These are phyloP conservation scores for Esperia sulphurella DNA, from an alignment of 2,888 invertebrate genomes.

Conservation along the genomic window DNA sequence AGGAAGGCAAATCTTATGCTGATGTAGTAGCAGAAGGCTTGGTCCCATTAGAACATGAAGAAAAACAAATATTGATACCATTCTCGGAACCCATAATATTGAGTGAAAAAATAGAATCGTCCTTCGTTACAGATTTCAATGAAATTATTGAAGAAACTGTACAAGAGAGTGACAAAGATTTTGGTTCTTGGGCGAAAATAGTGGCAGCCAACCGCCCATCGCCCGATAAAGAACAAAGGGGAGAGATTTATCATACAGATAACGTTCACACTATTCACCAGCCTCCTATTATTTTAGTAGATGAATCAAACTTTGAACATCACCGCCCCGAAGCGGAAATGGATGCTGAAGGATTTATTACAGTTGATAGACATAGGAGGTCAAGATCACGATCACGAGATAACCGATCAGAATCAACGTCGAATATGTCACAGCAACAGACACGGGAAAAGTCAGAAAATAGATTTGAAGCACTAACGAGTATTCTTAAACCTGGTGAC, in stretches of 20 bases:
- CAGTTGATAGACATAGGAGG: constrained; percentile 65
- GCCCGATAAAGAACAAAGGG: constrained; percentile 45
- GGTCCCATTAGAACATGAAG: constrained; percentile 15
- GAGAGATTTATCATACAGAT: constrained; percentile 23
- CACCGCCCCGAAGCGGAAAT: constrained; percentile 41
- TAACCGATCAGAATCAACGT: constrained; percentile 43
- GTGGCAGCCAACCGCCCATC: constrained; percentile 53
- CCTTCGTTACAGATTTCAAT: constrained; percentile 3
- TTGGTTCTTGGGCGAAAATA: constrained; percentile 65
- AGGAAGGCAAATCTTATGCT: constrained; percentile 85
- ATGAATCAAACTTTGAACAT: constrained; percentile 42
- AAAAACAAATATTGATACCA: constrained; percentile 20
- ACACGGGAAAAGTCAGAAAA: constrained; percentile 54
- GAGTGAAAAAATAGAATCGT: constrained; percentile 13
- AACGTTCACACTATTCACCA: constrained; percentile 21
- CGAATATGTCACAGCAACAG: constrained; percentile 32
- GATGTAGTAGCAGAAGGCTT: constrained; percentile 80
- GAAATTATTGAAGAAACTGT: constrained; percentile 11
- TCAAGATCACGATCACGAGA: constrained; percentile 77
- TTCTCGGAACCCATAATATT: constrained; percentile 14
- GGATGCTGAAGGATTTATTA: constrained; percentile 71
- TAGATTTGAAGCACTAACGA: constrained; percentile 52
- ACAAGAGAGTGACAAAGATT: constrained; percentile 20
- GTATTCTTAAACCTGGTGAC: constrained; percentile 39
- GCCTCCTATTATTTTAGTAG: constrained; percentile 58